phyloP scores from a whole-genome alignment of 2,797 vertebrate genomes.

The Trachops cirrhosus region DNA sequence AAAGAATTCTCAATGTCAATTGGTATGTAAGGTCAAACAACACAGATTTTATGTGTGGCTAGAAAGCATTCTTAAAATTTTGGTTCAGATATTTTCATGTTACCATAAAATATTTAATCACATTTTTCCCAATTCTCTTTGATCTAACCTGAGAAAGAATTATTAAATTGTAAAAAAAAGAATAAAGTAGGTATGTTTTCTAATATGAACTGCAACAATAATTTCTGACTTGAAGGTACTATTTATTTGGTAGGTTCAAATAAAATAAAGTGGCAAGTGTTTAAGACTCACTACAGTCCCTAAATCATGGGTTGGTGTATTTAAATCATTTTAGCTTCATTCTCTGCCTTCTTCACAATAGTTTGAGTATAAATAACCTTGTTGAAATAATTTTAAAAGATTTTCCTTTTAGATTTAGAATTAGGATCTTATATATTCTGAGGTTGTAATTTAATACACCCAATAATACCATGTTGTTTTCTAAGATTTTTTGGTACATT shows the following conservation, averaged over 20 bases:
- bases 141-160: neutral
- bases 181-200: neutral
- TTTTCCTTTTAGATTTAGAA: neutral
- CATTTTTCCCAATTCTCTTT: neutral
- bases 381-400: neutral
- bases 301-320: neutral
- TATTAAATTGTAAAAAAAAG: neutral
- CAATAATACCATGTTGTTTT: neutral
- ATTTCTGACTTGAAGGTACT: neutral
- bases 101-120: neutral
- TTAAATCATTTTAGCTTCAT: neutral
- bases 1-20: neutral
- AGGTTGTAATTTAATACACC: neutral
- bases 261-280: neutral
- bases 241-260: neutral
- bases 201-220: neutral
- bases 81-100: neutral
- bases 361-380: neutral
- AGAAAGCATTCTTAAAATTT: neutral
- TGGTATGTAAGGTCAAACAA: neutral
- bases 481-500: neutral
- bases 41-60: neutral
- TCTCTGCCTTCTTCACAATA: neutral
- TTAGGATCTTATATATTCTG: neutral
- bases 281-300: neutral